These are phyloP conservation scores for Cerceris ruficornis DNA, from an alignment of 2,888 invertebrate species.

Conservation along the genomic window DNA sequence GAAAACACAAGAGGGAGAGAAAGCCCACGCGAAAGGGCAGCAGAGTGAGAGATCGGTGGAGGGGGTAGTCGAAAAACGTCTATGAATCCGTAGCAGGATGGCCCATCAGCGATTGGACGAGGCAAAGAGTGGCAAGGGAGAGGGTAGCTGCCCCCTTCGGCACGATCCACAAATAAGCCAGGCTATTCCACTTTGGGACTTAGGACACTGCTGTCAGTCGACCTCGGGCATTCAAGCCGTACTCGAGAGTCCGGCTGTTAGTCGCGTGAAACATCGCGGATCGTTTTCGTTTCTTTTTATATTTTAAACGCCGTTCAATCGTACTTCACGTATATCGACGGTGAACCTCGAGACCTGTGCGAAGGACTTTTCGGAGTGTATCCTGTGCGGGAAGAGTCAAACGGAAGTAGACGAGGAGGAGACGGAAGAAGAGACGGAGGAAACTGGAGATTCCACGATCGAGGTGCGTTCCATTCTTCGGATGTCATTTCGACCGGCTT, in stretches of 20 bases:
- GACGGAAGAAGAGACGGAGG: neutral
- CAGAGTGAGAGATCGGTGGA: conserved; percentile 24
- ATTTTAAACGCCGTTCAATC: no score
- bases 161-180: conserved; percentile 64
- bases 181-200: conserved; percentile 59
- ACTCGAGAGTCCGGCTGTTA: neutral
- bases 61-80: conserved; percentile 27
- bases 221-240: conserved; percentile 54
- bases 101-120: conserved; percentile 44
- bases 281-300: neutral
- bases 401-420: no score
- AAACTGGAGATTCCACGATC: conserved; percentile 8
- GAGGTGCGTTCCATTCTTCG: neutral
- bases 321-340: no score
- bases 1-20: neutral
- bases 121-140: conserved; percentile 50
- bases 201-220: conserved; percentile 60
- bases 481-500: neutral
- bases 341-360: neutral
- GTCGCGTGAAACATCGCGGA: neutral
- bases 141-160: conserved; percentile 70
- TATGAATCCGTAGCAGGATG: conserved; percentile 12
- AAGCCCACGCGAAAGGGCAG: neutral
- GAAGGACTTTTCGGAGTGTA: no score
- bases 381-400: no score